A percentile compares a stretch with the other conserved stretches of the same genome.
These are phyloP conservation scores for Neolamprologus toae DNA, from an alignment of 2,113 vertebrate species.

Conservation along the genomic window DNA sequence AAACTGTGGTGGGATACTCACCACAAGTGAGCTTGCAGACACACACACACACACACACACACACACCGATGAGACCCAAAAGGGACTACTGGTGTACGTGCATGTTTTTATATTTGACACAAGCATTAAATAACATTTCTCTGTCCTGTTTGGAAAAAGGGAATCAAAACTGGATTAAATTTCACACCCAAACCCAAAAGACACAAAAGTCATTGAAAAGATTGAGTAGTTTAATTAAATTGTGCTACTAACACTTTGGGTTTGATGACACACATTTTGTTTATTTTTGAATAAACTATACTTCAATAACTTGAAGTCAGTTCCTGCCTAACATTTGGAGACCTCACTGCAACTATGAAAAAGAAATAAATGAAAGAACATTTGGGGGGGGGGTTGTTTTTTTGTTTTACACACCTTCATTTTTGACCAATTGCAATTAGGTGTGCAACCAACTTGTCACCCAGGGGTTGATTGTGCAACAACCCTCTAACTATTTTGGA, in stretches of 20 bases:
- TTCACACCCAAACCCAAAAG: background rate
- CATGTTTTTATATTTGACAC: background rate
- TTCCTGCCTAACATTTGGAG: background rate
- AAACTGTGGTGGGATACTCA: background rate
- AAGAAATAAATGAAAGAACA: background rate
- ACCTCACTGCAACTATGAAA: background rate
- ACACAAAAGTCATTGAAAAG: background rate
- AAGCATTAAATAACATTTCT: background rate
- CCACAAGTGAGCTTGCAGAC: background rate
- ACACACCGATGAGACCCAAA: background rate
- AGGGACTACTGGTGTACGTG: background rate
- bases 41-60: background rate
- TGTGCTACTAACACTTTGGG: background rate
- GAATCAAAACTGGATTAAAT: background rate
- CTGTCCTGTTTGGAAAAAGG: background rate
- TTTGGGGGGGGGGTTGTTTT: background rate
- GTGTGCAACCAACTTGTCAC: background rate
- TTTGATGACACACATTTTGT: background rate
- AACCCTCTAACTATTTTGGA: background rate
- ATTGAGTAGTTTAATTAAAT: background rate
- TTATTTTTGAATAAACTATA: background rate
- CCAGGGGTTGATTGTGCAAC: background rate
- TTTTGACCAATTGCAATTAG: background rate
- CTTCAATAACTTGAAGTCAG: background rate
- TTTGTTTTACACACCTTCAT: background rate